Conservation (phyloP, 2,113 vertebrate species). For the Pantherophis guttatus region DNA sequence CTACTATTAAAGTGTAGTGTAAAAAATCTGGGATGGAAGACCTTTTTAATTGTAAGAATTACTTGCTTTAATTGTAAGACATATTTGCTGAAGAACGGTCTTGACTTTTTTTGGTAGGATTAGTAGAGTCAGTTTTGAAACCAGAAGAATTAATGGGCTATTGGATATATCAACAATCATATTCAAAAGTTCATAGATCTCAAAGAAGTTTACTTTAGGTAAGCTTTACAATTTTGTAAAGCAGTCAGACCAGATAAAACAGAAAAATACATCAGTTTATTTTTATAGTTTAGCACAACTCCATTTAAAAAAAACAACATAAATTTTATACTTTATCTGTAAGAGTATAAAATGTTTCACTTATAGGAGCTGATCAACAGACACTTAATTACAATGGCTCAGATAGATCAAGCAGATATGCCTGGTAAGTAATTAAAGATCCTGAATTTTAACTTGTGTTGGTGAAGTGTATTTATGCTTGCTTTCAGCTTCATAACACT, state of each 20-base stretch:
- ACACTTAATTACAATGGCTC: constrained; percentile 98
- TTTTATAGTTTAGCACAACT: neutral
- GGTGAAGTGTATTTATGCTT: neutral
- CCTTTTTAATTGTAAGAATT: neutral
- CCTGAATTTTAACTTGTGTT: neutral
- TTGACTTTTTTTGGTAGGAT: neutral
- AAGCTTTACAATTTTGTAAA: neutral
- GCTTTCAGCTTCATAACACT: neutral
- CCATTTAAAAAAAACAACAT: neutral
- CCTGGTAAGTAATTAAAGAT: constrained; percentile 77
- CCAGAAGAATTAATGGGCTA: neutral
- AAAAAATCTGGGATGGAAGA: neutral
- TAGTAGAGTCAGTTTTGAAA: neutral
- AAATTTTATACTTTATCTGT: neutral
- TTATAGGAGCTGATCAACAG: constrained; percentile 95
- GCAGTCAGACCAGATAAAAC: neutral
- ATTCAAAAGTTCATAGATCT: neutral
- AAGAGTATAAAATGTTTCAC: constrained; percentile 46
- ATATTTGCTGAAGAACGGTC: neutral
- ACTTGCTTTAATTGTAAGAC: neutral
- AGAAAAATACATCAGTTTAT: neutral
- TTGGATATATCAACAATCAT: neutral
- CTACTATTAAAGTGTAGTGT: neutral
- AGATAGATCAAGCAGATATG: constrained; percentile 97
- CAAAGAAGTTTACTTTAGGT: neutral